Conservation (phyloP, 2,797 vertebrate species). For the Limosa lapponica region DNA sequence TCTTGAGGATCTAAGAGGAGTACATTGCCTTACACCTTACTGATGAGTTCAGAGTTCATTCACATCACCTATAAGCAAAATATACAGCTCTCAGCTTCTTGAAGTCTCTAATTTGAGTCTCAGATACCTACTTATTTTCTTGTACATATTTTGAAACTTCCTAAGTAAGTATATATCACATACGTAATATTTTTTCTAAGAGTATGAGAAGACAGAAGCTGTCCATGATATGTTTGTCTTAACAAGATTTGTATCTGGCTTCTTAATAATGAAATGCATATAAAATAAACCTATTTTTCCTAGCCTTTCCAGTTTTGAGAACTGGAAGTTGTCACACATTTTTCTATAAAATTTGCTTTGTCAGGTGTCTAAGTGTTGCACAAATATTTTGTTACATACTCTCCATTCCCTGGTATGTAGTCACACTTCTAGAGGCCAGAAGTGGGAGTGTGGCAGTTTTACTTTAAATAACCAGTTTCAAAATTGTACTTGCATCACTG, state of each 20-base stretch:
- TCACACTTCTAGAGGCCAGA: not conserved
- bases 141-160: not conserved
- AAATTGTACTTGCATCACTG: not conserved
- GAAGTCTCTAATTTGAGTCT: not conserved
- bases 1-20: not conserved
- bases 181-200: not conserved
- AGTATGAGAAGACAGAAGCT: not conserved
- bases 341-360: conserved; percentile 19
- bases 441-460: not conserved
- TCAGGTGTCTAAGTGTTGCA: not conserved
- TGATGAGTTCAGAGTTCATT: not conserved
- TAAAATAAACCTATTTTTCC: not conserved
- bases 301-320: not conserved
- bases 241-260: not conserved
- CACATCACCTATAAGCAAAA: not conserved
- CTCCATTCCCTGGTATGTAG: not conserved
- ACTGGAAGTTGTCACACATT: not conserved
- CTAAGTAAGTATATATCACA: not conserved
- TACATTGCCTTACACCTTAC: not conserved
- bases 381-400: conserved; percentile 1
- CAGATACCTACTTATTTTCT: not conserved
- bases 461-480: conserved; percentile 15
- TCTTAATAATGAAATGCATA: not conserved
- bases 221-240: not conserved
- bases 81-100: not conserved